Percentiles rank a stretch among this genome's conserved stretches.
These are phyloP conservation scores for Ichneumon xanthorius DNA, from an alignment of 2,888 invertebrate genomes.

Conservation along the genomic window DNA sequence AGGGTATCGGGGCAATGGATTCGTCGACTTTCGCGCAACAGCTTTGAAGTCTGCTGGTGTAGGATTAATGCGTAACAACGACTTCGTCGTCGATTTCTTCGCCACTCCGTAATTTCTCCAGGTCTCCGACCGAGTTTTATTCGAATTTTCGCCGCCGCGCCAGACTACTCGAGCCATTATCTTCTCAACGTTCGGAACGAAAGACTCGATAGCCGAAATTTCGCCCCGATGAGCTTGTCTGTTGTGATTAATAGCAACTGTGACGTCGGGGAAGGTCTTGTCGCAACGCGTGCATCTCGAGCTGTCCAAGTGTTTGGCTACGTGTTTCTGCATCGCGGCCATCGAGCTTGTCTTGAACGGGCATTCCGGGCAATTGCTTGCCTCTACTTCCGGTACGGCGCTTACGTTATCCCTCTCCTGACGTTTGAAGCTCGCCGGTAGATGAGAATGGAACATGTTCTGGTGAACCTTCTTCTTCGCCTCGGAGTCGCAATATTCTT, in stretches of 20 bases:
- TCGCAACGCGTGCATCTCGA: constrained; percentile 84
- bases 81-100: constrained; percentile 85
- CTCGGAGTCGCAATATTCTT: constrained; percentile 79
- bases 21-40: constrained; percentile 86
- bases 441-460: constrained; percentile 82
- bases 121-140: background rate
- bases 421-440: constrained; percentile 76
- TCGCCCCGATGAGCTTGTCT: constrained; percentile 77
- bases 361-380: constrained; percentile 84
- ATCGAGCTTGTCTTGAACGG: constrained; percentile 78
- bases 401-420: constrained; percentile 31
- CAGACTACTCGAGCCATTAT: constrained; percentile 72
- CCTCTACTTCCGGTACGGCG: constrained; percentile 43
- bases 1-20: constrained; percentile 79
- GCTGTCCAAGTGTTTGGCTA: constrained; percentile 84
- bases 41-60: constrained; percentile 73
- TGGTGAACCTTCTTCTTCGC: constrained; percentile 82
- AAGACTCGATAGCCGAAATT: constrained; percentile 77
- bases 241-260: constrained; percentile 79
- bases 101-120: constrained; percentile 78
- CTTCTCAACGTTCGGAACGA: constrained; percentile 70
- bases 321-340: constrained; percentile 82
- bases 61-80: constrained; percentile 61
- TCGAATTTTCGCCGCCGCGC: constrained; percentile 21
- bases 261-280: constrained; percentile 77